phyloP scores from a whole-genome alignment of 2,797 vertebrate species.

The Rhynchonycteris naso region DNA sequence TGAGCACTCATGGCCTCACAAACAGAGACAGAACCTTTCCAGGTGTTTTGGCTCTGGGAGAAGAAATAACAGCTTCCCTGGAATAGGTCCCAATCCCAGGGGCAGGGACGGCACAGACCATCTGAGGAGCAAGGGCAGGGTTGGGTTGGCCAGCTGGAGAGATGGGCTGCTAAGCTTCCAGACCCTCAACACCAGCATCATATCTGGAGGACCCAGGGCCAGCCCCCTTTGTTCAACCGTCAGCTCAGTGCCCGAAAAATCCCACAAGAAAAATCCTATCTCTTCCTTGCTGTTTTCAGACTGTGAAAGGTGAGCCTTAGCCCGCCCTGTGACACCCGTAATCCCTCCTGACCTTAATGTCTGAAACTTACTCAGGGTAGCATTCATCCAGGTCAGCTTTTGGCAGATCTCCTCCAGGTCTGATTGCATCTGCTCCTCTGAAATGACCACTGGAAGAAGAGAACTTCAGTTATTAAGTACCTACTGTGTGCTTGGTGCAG shows the following conservation, averaged over 20 bases:
- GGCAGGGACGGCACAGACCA: conserved; percentile 52
- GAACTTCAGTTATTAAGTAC: not conserved
- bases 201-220: not conserved
- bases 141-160: not conserved
- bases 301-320: not conserved
- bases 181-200: not conserved
- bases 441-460: not conserved
- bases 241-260: not conserved
- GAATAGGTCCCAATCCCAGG: conserved; percentile 62
- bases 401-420: not conserved
- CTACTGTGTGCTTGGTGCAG: not conserved
- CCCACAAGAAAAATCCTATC: not conserved
- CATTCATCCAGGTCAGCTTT: conserved; percentile 40
- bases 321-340: not conserved
- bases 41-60: conserved; percentile 50
- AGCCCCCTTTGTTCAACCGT: not conserved
- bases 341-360: not conserved
- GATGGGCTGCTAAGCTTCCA: not conserved
- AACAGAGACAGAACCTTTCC: conserved; percentile 33
- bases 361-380: conserved; percentile 20
- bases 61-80: conserved; percentile 68
- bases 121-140: not conserved
- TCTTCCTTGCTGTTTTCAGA: not conserved
- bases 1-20: conserved; percentile 53
- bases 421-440: not conserved